A percentile compares a stretch with the other conserved stretches of the same genome.
These are phyloP conservation scores for Emys orbicularis DNA, from an alignment of 2,797 vertebrate species.

Conservation along the genomic window DNA sequence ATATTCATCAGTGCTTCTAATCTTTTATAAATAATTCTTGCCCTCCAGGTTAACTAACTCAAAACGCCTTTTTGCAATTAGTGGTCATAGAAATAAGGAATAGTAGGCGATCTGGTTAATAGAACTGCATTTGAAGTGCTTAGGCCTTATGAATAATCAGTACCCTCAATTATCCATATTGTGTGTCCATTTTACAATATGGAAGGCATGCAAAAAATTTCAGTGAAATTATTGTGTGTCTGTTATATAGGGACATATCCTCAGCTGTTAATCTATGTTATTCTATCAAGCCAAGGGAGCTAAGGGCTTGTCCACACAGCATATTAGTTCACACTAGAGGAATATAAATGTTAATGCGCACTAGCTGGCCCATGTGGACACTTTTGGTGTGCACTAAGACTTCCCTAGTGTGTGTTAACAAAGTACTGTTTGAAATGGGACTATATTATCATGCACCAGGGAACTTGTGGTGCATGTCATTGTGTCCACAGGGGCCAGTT, in stretches of 20 bases:
- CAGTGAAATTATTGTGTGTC: too few relatives aligned
- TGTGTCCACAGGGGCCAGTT: too few relatives aligned
- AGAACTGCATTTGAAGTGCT: background rate
- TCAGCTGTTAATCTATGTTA: background rate
- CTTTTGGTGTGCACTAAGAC: too few relatives aligned
- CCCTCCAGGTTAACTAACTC: slow-evolving; percentile 46
- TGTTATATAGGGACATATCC: background rate
- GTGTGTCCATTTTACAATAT: background rate
- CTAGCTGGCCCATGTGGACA: too few relatives aligned
- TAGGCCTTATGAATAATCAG: background rate
- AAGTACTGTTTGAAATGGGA: too few relatives aligned
- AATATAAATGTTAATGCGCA: too few relatives aligned
- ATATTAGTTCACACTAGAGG: too few relatives aligned
- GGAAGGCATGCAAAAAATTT: background rate
- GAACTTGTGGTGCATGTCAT: too few relatives aligned
- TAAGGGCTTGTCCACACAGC: background rate
- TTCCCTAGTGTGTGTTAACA: too few relatives aligned
- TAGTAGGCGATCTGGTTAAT: background rate
- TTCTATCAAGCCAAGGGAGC: background rate
- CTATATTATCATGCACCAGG: too few relatives aligned
- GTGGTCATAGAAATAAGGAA: slow-evolving; percentile 12
- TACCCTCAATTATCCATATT: background rate
- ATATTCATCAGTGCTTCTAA: slow-evolving; percentile 7
- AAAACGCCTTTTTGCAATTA: slow-evolving; percentile 49
- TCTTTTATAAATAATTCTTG: slow-evolving; percentile 57